Base-by-base conservation (phyloP, 2,797 vertebrate species). In the Rhinella marina region DNA sequence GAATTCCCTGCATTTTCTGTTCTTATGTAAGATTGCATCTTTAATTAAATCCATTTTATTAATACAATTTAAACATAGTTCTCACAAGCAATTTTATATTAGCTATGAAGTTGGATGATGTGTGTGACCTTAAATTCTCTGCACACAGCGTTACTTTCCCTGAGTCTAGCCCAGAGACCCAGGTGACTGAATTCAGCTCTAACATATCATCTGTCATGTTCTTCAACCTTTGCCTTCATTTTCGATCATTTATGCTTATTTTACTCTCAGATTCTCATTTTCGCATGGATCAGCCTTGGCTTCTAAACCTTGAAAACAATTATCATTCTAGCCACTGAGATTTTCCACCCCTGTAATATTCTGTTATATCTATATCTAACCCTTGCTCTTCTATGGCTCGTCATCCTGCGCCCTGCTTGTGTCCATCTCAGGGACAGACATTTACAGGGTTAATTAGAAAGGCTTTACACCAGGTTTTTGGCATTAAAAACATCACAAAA, bases 11-110 rank as follows among this genome's bases (percentile, higher is more conserved):
- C 48, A 41, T 56, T 82, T 48, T 52, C 12, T n/a, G 54, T 13
- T 82, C 64, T 75, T n/a, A 54, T 77, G 14, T 14, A 54, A 52
- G 23, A 54, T 54, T 52, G 16, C 23, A 77, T 54, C 1, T 52
- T 76, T 77, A n/a, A 54, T 77, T 25, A 25, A 54, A 77, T 77
- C 21, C 75, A 77, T 77, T 77, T 52, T 25, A 77, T 54, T n/a
- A 52, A 54, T 54, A 52, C 50, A 77, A 54, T 77, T 52, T 23
- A 14, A 54, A 14, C 48, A n/a, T 52, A 77, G 48, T 54, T 29
- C 23, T 27, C 75, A 54, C 13, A 25, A n/a, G 75, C 23, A 77
- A 54, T 77, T 52, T 77, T 54, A n/a, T n/a, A 54, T 77, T 14
- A 16, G 75, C 50, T 77, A n/a, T 54, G 75, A 54, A 77, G 50